phyloP scores from a whole-genome alignment of 2,113 vertebrate genomes.

The Lagenorhynchus albirostris region DNA sequence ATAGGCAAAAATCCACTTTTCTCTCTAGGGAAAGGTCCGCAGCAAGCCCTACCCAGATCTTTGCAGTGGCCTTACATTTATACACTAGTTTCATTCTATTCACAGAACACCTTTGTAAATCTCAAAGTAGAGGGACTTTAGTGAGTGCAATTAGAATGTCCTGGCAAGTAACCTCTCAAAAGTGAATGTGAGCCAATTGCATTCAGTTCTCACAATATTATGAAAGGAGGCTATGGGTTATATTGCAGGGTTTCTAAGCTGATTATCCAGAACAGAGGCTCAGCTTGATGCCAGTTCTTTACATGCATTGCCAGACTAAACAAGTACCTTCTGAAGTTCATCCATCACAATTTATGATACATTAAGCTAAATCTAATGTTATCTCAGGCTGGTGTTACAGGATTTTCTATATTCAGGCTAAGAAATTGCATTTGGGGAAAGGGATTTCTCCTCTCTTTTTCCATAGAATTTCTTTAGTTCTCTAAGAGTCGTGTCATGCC shows the following conservation, averaged over 20 bases:
- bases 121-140: not conserved
- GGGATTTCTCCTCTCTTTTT: slow-evolving; percentile 49
- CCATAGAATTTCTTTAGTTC: slow-evolving; percentile 13
- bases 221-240: not conserved
- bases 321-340: slow-evolving; percentile 36
- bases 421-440: slow-evolving; percentile 66
- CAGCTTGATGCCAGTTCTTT: not conserved
- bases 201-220: not conserved
- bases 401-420: slow-evolving; percentile 49
- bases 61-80: not conserved
- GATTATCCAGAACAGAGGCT: not conserved
- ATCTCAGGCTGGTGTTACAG: slow-evolving; percentile 7
- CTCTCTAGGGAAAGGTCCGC: not conserved
- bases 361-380: slow-evolving; percentile 61
- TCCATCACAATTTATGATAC: slow-evolving; percentile 62
- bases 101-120: not conserved
- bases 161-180: not conserved
- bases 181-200: not conserved
- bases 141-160: not conserved
- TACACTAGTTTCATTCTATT: not conserved
- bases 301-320: not conserved
- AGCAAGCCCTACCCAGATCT: not conserved
- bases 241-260: not conserved
- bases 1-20: not conserved
- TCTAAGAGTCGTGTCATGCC: slow-evolving; percentile 5